phyloP scores from a whole-genome alignment of 2,888 invertebrate genomes.

The Furcula furcula region DNA sequence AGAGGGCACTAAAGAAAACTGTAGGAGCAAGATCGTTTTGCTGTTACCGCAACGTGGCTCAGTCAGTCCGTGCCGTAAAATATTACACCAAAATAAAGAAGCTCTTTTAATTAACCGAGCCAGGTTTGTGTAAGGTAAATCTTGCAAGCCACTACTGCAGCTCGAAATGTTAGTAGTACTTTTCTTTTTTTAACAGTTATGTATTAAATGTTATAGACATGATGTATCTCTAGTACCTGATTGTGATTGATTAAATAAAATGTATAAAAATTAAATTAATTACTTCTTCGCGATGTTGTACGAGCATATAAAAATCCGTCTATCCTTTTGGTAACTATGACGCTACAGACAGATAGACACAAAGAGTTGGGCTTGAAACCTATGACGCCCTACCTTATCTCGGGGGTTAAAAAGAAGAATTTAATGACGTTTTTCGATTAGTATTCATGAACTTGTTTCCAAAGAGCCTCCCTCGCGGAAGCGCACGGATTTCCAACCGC shows the following conservation, averaged over 20 bases:
- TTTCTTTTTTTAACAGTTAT: slow-evolving; percentile 28
- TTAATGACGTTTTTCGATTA: too few relatives aligned
- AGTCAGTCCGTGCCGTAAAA: slow-evolving; percentile 62
- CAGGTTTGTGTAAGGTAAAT: slow-evolving; percentile 72
- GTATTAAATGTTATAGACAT: not conserved
- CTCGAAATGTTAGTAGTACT: slow-evolving; percentile 40
- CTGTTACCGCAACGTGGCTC: slow-evolving; percentile 41
- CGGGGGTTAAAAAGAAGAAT: too few relatives aligned
- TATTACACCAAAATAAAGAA: slow-evolving; percentile 76
- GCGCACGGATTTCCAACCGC: slow-evolving; percentile 54
- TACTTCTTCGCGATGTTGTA: too few relatives aligned
- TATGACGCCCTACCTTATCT: too few relatives aligned
- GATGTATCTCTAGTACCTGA: too few relatives aligned
- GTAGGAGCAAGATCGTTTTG: slow-evolving; percentile 54
- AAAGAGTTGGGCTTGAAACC: too few relatives aligned
- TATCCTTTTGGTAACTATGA: too few relatives aligned
- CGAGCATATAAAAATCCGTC: too few relatives aligned
- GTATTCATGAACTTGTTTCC: slow-evolving; percentile 71
- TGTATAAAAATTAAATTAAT: too few relatives aligned
- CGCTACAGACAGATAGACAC: too few relatives aligned
- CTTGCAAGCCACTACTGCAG: slow-evolving; percentile 49
- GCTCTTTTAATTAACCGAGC: slow-evolving; percentile 77
- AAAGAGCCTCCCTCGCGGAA: slow-evolving; percentile 39
- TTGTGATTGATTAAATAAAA: too few relatives aligned
- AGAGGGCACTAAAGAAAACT: slow-evolving; percentile 53